Base-by-base conservation (phyloP, 2,113 vertebrate genomes). In the Pseudolaguvia tuberculata region DNA sequence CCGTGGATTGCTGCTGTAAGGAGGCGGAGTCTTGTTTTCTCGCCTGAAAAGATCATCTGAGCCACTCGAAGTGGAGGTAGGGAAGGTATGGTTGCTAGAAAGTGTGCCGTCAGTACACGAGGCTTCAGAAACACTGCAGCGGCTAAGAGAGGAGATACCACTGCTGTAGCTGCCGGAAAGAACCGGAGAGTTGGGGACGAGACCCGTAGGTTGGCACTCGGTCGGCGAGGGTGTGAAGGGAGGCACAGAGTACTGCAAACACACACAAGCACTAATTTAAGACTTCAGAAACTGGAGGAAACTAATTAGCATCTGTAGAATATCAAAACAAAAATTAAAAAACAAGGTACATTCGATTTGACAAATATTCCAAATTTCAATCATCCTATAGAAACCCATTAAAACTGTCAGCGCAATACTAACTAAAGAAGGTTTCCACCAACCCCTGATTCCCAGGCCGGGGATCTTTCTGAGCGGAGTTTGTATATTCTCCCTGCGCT, bases 151-250 rank as follows among this genome's bases (percentile, higher is more conserved):
- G 0, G 97, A 99, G 86, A 99, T 98, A 75, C 97, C 94, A 0
- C 96, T 99, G 92, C 95, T 98, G 90, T 95, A 98, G 86, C 96
- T 98, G 87, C 96, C 96, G 0, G 95, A 98, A 80, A 98, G 87
- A 7, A 89, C 94, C 0, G 96, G 95, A 7, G 96, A 99, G 84
- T 93, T 94, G 83, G 95, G 95, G 35, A 92, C 91, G 80, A 96
- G 91, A 70, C 95, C 94, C 25, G 93, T 87, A 0, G 93, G 91
- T 83, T 94, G 96, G 86, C 93, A 95, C 80, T 99, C 97, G 55
- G 96, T 96, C 4, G 97, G 96, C 6, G 96, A 98, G 0, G 96
- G 95, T 0, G 95, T 95, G 87, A 97, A 95, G 0, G 94, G 92
- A n/a, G 93, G 95, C 83, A 84, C 86, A 0, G 88, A 89, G 59